Percentiles rank a stretch among this genome's conserved stretches.
phyloP scores from a whole-genome alignment of 1,140 invertebrate genomes.

The Grapholita molesta region DNA sequence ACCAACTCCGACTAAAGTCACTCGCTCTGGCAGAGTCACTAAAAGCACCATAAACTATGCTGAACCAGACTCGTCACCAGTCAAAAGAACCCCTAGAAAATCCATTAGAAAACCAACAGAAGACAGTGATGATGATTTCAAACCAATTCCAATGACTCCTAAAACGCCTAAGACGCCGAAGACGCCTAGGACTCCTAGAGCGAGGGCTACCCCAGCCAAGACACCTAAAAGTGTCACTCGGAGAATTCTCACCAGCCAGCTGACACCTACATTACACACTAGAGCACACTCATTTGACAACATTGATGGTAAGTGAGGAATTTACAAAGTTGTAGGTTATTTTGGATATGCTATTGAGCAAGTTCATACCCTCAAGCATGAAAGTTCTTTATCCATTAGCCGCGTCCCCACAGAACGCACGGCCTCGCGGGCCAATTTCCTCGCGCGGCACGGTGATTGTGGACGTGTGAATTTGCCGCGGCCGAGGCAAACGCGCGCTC shows the following conservation, averaged over 20 bases:
- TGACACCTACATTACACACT: slow-evolving; percentile 63
- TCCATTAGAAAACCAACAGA: slow-evolving; percentile 32
- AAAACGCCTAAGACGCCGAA: slow-evolving; percentile 49
- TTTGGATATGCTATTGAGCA: no score
- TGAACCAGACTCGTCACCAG: slow-evolving; percentile 52
- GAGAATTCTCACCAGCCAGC: slow-evolving; percentile 56
- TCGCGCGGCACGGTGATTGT: no score
- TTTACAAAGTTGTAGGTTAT: no score
- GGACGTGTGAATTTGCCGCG: no score
- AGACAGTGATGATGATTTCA: slow-evolving; percentile 65
- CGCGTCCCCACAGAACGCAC: no score
- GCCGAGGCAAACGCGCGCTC: no score
- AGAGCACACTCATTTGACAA: slow-evolving; percentile 64
- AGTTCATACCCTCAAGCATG: no score
- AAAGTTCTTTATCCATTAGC: no score
- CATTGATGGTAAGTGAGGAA: slow-evolving; percentile 62
- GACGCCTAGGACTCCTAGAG: slow-evolving; percentile 44
- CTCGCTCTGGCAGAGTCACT: slow-evolving; percentile 33
- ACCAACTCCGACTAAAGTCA: slow-evolving; percentile 32
- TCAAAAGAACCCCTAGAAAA: slow-evolving; percentile 53
- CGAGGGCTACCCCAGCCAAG: slow-evolving; percentile 29
- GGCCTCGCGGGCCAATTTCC: no score
- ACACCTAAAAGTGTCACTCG: slow-evolving; percentile 55
- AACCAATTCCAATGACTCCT: slow-evolving; percentile 39
- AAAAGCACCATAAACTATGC: slow-evolving; percentile 43